These are phyloP conservation scores for Nemoura dubitans DNA, from an alignment of 2,888 invertebrate species.

Conservation along the genomic window DNA sequence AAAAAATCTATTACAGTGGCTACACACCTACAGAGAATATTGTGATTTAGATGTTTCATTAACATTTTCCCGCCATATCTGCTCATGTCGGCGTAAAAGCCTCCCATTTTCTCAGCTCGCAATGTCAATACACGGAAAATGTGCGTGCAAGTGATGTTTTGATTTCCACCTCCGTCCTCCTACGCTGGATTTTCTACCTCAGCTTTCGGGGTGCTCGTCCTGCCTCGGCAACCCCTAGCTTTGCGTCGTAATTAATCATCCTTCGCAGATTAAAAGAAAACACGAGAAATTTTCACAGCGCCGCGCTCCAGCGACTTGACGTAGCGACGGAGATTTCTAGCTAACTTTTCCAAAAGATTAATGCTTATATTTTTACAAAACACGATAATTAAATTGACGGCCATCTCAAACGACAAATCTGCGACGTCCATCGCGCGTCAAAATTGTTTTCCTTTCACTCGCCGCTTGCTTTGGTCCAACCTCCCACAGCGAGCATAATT, in stretches of 20 bases:
- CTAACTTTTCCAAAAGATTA: slow-evolving; percentile 4
- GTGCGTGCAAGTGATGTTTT: slow-evolving; percentile 12
- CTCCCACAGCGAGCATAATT: slow-evolving; percentile 12
- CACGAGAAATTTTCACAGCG: slow-evolving; percentile 7
- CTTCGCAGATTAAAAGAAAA: slow-evolving; percentile 12
- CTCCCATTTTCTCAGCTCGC: neutral
- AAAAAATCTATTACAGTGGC: neutral
- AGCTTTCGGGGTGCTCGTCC: neutral
- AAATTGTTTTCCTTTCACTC: slow-evolving; percentile 4
- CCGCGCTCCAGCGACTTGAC: neutral
- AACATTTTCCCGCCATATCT: neutral
- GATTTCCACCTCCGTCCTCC: neutral
- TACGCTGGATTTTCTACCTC: neutral
- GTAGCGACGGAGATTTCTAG: neutral
- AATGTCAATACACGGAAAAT: neutral
- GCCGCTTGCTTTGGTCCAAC: neutral
- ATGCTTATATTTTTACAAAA: neutral
- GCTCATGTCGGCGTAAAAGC: neutral
- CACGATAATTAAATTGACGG: slow-evolving; percentile 7
- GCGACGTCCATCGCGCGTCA: neutral
- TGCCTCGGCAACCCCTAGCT: neutral
- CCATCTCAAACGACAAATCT: slow-evolving; percentile 3
- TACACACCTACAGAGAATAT: neutral
- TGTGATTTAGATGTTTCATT: neutral
- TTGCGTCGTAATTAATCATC: slow-evolving; percentile 12